phyloP scores from a whole-genome alignment of 1,140 invertebrate genomes.

The Tetramorium alpestre region DNA sequence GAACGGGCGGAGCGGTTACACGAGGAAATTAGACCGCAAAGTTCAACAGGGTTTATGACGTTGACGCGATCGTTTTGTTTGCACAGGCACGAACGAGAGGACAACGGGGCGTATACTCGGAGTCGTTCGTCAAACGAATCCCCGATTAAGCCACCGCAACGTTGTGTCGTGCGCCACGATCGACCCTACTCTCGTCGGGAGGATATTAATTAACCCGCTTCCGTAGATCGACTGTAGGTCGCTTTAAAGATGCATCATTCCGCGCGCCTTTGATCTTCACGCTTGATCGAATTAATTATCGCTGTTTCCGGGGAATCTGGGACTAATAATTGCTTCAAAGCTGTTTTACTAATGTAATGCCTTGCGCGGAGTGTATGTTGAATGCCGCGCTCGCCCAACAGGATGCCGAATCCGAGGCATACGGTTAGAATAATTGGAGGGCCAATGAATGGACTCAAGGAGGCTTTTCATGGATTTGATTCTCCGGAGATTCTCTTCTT shows the following conservation, averaged over 20 bases:
- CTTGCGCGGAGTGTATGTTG: neutral
- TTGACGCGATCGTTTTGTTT: conserved; percentile 74
- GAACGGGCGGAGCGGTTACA: conserved; percentile 53
- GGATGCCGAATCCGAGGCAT: neutral
- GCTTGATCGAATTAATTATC: conserved; percentile 59
- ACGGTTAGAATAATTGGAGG: conserved; percentile 10
- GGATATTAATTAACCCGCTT: conserved; percentile 65
- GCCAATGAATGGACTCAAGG: neutral
- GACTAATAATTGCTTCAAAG: conserved; percentile 26
- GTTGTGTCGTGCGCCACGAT: conserved; percentile 33
- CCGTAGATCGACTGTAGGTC: conserved; percentile 37
- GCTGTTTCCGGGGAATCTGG: conserved; percentile 28
- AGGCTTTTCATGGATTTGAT: conserved; percentile 3
- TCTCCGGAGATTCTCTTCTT: neutral
- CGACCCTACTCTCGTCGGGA: conserved; percentile 32
- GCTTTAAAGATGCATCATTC: conserved; percentile 55
- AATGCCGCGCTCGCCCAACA: conserved; percentile 10
- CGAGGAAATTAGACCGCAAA: conserved; percentile 74
- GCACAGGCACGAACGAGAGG: conserved; percentile 49
- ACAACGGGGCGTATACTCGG: conserved; percentile 47
- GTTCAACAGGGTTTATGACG: conserved; percentile 72
- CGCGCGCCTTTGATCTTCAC: conserved; percentile 48
- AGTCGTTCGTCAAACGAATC: conserved; percentile 51
- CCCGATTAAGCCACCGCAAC: conserved; percentile 18
- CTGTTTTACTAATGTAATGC: conserved; percentile 35